Evolutionary conservation across 1,140 invertebrate species (phyloP).

Genomic region (Macrocentrus cingulum): DNA sequence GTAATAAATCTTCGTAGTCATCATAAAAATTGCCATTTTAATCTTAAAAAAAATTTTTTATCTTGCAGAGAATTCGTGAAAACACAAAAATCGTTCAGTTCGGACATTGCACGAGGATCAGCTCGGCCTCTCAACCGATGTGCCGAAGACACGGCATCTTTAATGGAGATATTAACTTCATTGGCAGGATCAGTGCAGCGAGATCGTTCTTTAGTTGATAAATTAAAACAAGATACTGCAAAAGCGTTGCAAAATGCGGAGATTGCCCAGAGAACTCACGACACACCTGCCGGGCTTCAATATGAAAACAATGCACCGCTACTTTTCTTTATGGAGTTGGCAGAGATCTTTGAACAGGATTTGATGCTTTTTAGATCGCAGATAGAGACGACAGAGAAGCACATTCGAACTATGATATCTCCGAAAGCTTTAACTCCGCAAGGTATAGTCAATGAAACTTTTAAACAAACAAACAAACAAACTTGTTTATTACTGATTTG

Average conservation of each 20-base stretch:
- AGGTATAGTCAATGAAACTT: conserved; percentile 53
- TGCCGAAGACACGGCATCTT: conserved; percentile 65
- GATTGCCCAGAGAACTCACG: conserved; percentile 78
- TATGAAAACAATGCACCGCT: conserved; percentile 76
- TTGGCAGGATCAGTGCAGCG: conserved; percentile 64
- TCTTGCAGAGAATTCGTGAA: conserved; percentile 74
- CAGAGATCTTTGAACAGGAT: conserved; percentile 73
- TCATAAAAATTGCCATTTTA: conserved; percentile 27
- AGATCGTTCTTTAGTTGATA: conserved; percentile 68
- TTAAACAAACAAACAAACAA: background rate
- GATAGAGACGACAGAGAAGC: conserved; percentile 74
- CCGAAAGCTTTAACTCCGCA: conserved; percentile 68
- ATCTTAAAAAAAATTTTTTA: conserved; percentile 56
- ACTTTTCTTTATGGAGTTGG: conserved; percentile 73
- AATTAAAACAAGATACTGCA: conserved; percentile 73
- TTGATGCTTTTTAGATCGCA: conserved; percentile 71
- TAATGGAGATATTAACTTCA: conserved; percentile 68
- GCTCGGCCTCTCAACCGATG: conserved; percentile 69
- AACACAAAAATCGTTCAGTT: conserved; percentile 77
- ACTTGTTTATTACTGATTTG: background rate
- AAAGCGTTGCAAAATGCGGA: conserved; percentile 74
- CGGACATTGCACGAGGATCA: conserved; percentile 77
- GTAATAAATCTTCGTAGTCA: conserved; percentile 49
- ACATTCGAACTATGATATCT: conserved; percentile 69
- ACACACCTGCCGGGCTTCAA: conserved; percentile 73